These are phyloP conservation scores for Erebia aethiops DNA, from an alignment of 2,888 invertebrate species.

Conservation along the genomic window DNA sequence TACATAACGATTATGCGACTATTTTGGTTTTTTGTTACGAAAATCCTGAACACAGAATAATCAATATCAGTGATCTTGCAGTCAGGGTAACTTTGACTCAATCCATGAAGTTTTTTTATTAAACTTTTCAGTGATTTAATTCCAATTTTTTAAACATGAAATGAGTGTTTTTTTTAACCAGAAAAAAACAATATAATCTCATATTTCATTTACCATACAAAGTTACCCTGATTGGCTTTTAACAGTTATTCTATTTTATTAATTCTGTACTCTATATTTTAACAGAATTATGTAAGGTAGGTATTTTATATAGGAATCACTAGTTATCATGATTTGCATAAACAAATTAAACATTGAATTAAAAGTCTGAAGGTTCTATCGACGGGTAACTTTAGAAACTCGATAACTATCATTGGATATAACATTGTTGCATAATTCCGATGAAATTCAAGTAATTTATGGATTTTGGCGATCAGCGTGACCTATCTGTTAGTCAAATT, in stretches of 20 bases:
- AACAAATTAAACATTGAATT: neutral
- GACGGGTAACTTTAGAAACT: no score
- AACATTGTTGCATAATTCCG: no score
- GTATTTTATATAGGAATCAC: constrained; percentile 36
- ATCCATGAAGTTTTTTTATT: neutral
- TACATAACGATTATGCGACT: constrained; percentile 34
- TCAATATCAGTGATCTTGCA: neutral
- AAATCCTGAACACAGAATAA: constrained; percentile 8
- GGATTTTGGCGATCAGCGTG: no score
- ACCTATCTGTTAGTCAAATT: no score
- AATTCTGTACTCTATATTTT: constrained; percentile 12
- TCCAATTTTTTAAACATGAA: no score
- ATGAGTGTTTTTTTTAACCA: no score
- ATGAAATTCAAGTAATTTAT: no score
- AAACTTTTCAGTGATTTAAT: no score
- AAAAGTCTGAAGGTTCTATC: neutral
- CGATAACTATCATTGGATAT: no score
- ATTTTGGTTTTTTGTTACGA: constrained; percentile 20
- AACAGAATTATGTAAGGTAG: constrained; percentile 17
- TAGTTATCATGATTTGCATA: constrained; percentile 16
- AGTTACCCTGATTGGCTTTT: neutral
- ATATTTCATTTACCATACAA: neutral
- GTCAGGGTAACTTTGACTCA: neutral
- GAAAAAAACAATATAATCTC: neutral
- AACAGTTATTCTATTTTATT: neutral